Evolutionary conservation across 2,113 vertebrate species (phyloP).

Genomic region (Chaenocephalus aceratus): DNA sequence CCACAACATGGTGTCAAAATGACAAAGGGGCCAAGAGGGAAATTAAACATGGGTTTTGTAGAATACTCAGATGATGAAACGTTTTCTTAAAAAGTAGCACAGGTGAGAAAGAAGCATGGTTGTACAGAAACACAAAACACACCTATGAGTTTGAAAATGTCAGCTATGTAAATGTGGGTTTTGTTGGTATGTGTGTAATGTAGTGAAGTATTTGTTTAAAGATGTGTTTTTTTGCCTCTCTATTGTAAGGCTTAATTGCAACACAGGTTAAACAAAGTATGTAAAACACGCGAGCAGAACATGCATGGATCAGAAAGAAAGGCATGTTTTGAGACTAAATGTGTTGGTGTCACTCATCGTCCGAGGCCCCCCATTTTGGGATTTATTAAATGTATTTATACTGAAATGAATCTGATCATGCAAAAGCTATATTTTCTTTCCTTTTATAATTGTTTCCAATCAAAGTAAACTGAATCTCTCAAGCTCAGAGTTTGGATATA

Average conservation of each 20-base stretch:
- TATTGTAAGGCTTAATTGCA: neutral
- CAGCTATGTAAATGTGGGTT: conserved; percentile 42
- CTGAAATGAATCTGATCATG: neutral
- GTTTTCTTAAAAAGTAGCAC: conserved; percentile 6
- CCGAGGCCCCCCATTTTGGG: neutral
- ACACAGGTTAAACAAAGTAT: conserved; percentile 32
- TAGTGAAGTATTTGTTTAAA: conserved; percentile 20
- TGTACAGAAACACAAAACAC: conserved; percentile 5
- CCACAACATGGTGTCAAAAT: conserved; percentile 62
- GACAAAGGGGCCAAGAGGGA: conserved; percentile 58
- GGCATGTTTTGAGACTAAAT: neutral
- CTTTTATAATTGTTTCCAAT: conserved; percentile 11
- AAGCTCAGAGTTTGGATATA: neutral
- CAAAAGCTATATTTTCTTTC: conserved; percentile 8
- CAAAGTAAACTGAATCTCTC: neutral
- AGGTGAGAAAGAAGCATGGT: neutral
- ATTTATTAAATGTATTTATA: neutral
- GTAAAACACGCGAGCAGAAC: neutral
- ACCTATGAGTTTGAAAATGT: conserved; percentile 38
- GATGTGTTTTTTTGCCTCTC: neutral
- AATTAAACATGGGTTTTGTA: conserved; percentile 26
- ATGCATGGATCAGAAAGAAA: neutral
- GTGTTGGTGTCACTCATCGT: neutral
- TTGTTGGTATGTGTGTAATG: conserved; percentile 7
- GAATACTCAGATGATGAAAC: conserved; percentile 2